phyloP scores from a whole-genome alignment of 2,888 invertebrate species.

The Epicampocera succincta region DNA sequence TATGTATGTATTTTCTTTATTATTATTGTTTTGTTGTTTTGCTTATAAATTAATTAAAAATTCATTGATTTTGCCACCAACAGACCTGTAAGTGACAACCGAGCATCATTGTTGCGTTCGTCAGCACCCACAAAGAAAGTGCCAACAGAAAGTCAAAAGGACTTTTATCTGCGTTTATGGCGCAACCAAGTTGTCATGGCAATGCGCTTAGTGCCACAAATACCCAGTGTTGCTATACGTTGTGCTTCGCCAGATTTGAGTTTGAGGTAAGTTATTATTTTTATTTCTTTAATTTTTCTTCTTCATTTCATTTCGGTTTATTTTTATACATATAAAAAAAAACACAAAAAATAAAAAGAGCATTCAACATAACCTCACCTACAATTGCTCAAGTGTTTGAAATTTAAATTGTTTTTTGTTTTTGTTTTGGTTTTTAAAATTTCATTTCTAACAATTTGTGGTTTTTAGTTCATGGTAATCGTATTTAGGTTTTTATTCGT shows the following conservation, averaged over 20 bases:
- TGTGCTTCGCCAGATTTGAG: conserved; percentile 97
- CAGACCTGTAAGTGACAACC: conserved; percentile 97
- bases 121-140: conserved; percentile 94
- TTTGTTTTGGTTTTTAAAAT: conserved; percentile 2
- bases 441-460: conserved; percentile 21
- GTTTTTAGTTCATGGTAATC: conserved; percentile 38
- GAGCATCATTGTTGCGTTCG: conserved; percentile 95
- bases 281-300: conserved; percentile 37
- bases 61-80: conserved; percentile 31
- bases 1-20: conserved; percentile 23
- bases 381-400: conserved; percentile 38
- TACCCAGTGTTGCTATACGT: conserved; percentile 91
- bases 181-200: conserved; percentile 98
- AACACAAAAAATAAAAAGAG: conserved; percentile 1
- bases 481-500: conserved; percentile 32
- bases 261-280: conserved; percentile 86
- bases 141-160: conserved; percentile 90
- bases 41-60: conserved; percentile 47
- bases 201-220: conserved; percentile 96
- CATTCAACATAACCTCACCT: conserved; percentile 37
- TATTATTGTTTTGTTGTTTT: conserved; percentile 14
- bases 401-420: background rate
- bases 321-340: too few species aligned
- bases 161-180: conserved; percentile 98
- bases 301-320: conserved; percentile 6